Base-by-base conservation (phyloP, 2,797 vertebrate species). In the Clarias fuscus region DNA sequence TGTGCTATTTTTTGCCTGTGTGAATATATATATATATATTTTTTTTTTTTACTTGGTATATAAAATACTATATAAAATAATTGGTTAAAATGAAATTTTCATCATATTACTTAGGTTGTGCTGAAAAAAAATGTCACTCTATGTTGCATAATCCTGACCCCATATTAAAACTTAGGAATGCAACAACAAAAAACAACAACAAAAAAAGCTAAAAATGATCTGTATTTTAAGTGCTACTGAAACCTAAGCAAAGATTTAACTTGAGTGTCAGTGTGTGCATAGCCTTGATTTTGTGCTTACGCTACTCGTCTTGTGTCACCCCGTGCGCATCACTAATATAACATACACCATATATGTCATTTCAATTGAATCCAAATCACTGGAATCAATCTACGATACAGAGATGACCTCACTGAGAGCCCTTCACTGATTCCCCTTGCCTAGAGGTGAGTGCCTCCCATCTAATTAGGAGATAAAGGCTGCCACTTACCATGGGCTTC, bases 391-490 rank as follows among this genome's bases (percentile, higher is more conserved):
- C 73, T 84, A 85, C n/a, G 33, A 73, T 64, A 53, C 65, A 48
- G 64, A 84, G 56, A 68, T 79, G 58, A 84, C 81, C 84, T 80
- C 48, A 61, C 56, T 67, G 37, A 11, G 65, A 78, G 80, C 83
- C 85, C 84, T 86, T 91, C 89, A 92, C 93, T 93, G 92, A 92
- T 92, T 92, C 93, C 93, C 91, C 88, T 91, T 91, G 91, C 88
- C 91, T 94, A 92, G 90, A 89, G 92, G 92, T 94, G 92, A 94
- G 92, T 92, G 92, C 91, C 91, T 94, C 92, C 94, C 72, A 40
- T 95, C 92, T 95, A 95, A 96, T 96, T 96, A 96, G 94, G 94
- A 95, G 96, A 96, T 95, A 96, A 96, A 96, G 95, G 95, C 94
- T 94, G 90, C 95, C 93, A 95, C 93, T 96, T 95, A 95, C 91